Evolutionary conservation across 1,140 invertebrate genomes (phyloP).

Genomic region (Delia radicum): DNA sequence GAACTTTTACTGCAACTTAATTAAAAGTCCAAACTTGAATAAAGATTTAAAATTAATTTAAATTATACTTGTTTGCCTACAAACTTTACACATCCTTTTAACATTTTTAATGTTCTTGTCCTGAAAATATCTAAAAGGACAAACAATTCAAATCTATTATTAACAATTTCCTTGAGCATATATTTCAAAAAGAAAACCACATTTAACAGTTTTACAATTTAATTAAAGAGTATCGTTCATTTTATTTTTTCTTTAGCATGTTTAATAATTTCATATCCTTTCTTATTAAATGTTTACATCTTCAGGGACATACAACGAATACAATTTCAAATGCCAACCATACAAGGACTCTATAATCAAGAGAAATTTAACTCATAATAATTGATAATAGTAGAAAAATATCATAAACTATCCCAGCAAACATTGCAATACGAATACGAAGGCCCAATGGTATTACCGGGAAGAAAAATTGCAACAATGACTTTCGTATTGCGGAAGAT

Average conservation of each 20-base stretch:
- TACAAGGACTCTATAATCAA: background rate
- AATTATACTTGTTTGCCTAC: too few species aligned
- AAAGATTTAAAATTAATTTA: too few species aligned
- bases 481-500: too few species aligned
- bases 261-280: background rate
- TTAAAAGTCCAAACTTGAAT: too few species aligned
- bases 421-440: too few species aligned
- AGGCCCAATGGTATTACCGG: too few species aligned
- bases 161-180: background rate
- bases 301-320: background rate
- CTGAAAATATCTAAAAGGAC: background rate
- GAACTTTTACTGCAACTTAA: too few species aligned
- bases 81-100: background rate
- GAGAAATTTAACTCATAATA: slow-evolving; percentile 5
- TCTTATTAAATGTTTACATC: background rate
- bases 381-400: background rate
- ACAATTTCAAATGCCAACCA: background rate
- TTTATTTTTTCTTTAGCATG: background rate
- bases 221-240: background rate
- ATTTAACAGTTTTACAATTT: background rate
- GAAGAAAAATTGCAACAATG: too few species aligned
- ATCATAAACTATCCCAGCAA: background rate
- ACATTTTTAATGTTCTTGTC: background rate
- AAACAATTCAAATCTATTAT: background rate
- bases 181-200: background rate